Percentiles rank a stretch among this genome's conserved stretches.
These are phyloP conservation scores for Plagodis dolabraria DNA, from an alignment of 2,888 invertebrate genomes.

Conservation along the genomic window DNA sequence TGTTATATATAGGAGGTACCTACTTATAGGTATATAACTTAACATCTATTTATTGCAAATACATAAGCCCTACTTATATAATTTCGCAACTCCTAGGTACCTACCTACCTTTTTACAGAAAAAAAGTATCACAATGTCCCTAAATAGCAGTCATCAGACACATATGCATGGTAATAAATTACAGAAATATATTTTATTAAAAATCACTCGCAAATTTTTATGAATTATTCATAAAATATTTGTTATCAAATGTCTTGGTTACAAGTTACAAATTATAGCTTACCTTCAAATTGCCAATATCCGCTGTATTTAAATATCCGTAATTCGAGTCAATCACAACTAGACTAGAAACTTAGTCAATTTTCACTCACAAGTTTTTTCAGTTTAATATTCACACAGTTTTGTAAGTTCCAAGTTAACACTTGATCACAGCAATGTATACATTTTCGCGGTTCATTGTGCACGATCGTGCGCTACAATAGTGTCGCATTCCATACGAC, in stretches of 20 bases:
- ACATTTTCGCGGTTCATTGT: conserved; percentile 72
- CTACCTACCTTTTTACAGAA: too few relatives aligned
- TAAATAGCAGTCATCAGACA: too few relatives aligned
- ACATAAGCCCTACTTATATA: too few relatives aligned
- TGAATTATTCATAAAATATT: too few relatives aligned
- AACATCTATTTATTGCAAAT: too few relatives aligned
- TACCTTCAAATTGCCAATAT: conserved; percentile 56
- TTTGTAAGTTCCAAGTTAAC: conserved; percentile 57
- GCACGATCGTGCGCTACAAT: conserved; percentile 61
- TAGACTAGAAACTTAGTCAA: conserved; percentile 40
- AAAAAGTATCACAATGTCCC: too few relatives aligned
- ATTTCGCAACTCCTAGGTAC: too few relatives aligned
- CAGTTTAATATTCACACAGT: conserved; percentile 68
- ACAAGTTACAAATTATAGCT: conserved; percentile 36
- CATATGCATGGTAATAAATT: too few relatives aligned
- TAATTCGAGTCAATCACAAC: conserved; percentile 61
- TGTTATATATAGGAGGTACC: too few relatives aligned
- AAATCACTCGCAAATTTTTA: too few relatives aligned
- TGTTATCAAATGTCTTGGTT: not conserved
- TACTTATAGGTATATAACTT: too few relatives aligned
- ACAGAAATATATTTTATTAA: too few relatives aligned
- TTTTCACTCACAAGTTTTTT: conserved; percentile 65
- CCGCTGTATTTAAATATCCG: conserved; percentile 34
- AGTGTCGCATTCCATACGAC: conserved; percentile 63
- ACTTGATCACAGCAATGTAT: conserved; percentile 67